A percentile compares a stretch with the other conserved stretches of the same genome.
Evolutionary conservation across 2,888 invertebrate species (phyloP).

Genomic region (Aleiodes leptofemur): DNA sequence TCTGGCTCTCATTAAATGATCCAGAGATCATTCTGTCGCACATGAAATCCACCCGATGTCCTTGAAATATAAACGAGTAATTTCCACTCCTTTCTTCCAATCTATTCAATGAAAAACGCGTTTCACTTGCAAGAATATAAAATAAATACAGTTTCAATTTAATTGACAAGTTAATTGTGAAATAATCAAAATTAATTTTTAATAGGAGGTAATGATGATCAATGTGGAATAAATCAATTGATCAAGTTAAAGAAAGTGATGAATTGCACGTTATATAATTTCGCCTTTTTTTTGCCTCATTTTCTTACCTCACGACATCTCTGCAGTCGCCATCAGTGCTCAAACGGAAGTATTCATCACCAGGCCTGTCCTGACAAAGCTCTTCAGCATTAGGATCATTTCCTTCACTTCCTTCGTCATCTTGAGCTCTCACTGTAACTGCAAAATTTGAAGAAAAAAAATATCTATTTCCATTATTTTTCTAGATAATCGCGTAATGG

Average conservation of each 20-base stretch:
- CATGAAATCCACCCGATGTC: too few species aligned
- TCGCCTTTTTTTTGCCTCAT: conserved; percentile 36
- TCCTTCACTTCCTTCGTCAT: conserved; percentile 80
- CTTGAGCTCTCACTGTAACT: conserved; percentile 80
- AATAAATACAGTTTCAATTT: too few species aligned
- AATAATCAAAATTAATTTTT: too few species aligned
- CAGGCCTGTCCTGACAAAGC: conserved; percentile 90
- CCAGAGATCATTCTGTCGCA: too few species aligned
- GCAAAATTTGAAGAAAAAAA: conserved; percentile 23
- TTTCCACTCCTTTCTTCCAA: too few species aligned
- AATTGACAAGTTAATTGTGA: too few species aligned
- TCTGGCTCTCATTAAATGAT: too few species aligned
- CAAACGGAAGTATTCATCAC: conserved; percentile 94
- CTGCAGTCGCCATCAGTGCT: conserved; percentile 91
- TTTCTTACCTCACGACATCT: conserved; percentile 90
- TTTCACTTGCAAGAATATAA: too few species aligned
- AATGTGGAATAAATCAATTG: background rate
- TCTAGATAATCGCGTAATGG: background rate
- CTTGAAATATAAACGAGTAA: too few species aligned
- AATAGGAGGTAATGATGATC: too few species aligned
- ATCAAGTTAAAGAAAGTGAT: background rate
- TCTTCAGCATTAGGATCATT: conserved; percentile 85
- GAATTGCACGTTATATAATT: background rate
- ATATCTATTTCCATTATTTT: too few species aligned
- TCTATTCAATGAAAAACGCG: too few species aligned